Evolutionary conservation across 2,888 invertebrate species (phyloP).

Genomic region (Acleris laterana): DNA sequence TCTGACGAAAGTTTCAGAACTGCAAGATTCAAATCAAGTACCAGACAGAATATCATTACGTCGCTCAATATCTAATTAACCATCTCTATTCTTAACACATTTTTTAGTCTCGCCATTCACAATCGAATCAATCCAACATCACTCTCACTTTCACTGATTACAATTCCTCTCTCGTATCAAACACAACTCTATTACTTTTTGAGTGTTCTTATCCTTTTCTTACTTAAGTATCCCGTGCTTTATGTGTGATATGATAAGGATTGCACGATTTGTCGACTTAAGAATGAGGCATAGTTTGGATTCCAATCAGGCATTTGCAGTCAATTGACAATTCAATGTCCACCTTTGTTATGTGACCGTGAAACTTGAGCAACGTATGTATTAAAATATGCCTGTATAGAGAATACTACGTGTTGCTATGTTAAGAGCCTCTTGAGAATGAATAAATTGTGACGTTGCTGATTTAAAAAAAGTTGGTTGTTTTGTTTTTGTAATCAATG

Average conservation of each 20-base stretch:
- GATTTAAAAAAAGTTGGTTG: conserved; percentile 12
- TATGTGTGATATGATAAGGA: conserved; percentile 17
- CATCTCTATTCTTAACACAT: conserved; percentile 49
- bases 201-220: conserved; percentile 8
- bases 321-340: conserved; percentile 51
- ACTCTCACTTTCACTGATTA: conserved; percentile 66
- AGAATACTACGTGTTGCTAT: conserved; percentile 30
- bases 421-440: conserved; percentile 27
- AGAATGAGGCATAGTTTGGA: conserved; percentile 14
- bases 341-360: conserved; percentile 38
- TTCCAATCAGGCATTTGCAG: conserved; percentile 47
- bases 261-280: conserved; percentile 4
- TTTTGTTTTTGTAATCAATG: conserved; percentile 2
- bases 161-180: conserved; percentile 49
- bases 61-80: conserved; percentile 28
- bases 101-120: conserved; percentile 40
- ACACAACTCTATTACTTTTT: conserved; percentile 8
- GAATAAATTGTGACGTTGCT: conserved; percentile 16
- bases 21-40: conserved; percentile 22
- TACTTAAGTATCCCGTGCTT: neutral
- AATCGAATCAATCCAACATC: conserved; percentile 36
- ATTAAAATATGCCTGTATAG: conserved; percentile 31
- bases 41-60: conserved; percentile 29
- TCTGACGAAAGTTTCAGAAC: neutral
- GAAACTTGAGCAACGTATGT: conserved; percentile 23